These are phyloP conservation scores for Listrodromus nycthemerus DNA, from an alignment of 2,888 invertebrate species.

Conservation along the genomic window DNA sequence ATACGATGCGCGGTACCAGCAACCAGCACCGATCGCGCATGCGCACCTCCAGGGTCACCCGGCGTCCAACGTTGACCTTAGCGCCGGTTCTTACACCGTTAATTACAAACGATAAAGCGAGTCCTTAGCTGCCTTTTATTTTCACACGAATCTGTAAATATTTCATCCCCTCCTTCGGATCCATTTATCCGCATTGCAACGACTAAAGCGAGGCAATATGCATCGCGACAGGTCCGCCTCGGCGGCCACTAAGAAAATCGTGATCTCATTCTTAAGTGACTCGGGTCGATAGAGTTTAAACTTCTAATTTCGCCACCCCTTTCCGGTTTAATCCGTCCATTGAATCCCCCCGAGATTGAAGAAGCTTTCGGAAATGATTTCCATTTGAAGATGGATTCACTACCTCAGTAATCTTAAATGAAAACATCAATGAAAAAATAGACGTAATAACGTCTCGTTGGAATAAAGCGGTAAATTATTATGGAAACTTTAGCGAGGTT, in stretches of 20 bases:
- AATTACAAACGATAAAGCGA: slow-evolving; percentile 88
- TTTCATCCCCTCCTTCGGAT: slow-evolving; percentile 1
- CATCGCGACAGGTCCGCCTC: slow-evolving; percentile 1
- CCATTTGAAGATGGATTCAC: slow-evolving; percentile 40
- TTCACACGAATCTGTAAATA: slow-evolving; percentile 6
- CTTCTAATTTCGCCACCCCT: background rate
- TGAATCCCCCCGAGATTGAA: background rate
- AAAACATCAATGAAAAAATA: background rate
- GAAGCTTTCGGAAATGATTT: background rate
- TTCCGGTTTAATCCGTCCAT: background rate
- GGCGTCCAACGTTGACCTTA: slow-evolving; percentile 90
- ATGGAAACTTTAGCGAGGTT: slow-evolving; percentile 14
- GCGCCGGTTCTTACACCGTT: slow-evolving; percentile 90
- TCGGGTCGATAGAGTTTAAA: slow-evolving; percentile 3
- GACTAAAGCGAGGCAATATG: background rate
- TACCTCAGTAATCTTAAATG: slow-evolving; percentile 60
- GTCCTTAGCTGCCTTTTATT: background rate
- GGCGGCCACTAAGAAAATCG: slow-evolving; percentile 11
- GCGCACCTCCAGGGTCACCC: slow-evolving; percentile 87
- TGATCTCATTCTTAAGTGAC: slow-evolving; percentile 5
- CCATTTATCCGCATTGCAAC: background rate
- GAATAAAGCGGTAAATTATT: slow-evolving; percentile 13
- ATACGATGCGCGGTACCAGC: slow-evolving; percentile 80
- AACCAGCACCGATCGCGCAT: slow-evolving; percentile 68
- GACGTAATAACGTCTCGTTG: background rate